These are phyloP conservation scores for Drosophila hamatofila DNA, from an alignment of 2,888 invertebrate species.

Conservation along the genomic window DNA sequence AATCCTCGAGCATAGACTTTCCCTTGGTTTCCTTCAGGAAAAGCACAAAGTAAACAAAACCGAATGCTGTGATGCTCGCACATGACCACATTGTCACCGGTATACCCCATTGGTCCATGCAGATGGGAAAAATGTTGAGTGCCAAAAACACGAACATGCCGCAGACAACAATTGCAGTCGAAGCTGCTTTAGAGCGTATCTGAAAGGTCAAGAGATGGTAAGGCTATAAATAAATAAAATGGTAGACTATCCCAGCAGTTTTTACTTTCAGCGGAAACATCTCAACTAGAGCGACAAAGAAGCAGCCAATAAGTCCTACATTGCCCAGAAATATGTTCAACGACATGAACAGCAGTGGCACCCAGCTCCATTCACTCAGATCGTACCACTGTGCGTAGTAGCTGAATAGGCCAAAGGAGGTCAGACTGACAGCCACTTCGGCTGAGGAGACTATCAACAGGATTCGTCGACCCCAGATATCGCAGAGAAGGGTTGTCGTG, in stretches of 20 bases:
- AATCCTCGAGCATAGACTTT: conserved; percentile 67
- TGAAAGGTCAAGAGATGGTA: conserved; percentile 23
- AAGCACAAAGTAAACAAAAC: conserved; percentile 65
- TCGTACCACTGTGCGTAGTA: conserved; percentile 55
- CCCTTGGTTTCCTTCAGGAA: conserved; percentile 81
- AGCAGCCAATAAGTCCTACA: conserved; percentile 80
- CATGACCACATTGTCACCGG: conserved; percentile 76
- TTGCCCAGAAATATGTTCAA: conserved; percentile 80
- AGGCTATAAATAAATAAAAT: background rate
- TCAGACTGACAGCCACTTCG: conserved; percentile 75
- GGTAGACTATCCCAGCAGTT: no score
- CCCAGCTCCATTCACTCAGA: conserved; percentile 70
- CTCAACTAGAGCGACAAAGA: conserved; percentile 82
- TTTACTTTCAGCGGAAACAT: conserved; percentile 83
- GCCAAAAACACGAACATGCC: conserved; percentile 73
- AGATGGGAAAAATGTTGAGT: conserved; percentile 79
- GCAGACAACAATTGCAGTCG: conserved; percentile 66
- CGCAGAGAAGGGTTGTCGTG: conserved; percentile 76
- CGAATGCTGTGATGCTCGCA: conserved; percentile 52
- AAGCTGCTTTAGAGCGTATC: conserved; percentile 79
- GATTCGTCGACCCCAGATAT: conserved; percentile 79
- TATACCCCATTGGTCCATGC: conserved; percentile 63
- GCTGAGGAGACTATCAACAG: conserved; percentile 76
- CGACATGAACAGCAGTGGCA: conserved; percentile 80
- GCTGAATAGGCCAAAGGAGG: conserved; percentile 73